A percentile compares a stretch with the other conserved stretches of the same genome.
These are phyloP conservation scores for Trogon surrucura DNA, from an alignment of 2,113 vertebrate species.

Conservation along the genomic window DNA sequence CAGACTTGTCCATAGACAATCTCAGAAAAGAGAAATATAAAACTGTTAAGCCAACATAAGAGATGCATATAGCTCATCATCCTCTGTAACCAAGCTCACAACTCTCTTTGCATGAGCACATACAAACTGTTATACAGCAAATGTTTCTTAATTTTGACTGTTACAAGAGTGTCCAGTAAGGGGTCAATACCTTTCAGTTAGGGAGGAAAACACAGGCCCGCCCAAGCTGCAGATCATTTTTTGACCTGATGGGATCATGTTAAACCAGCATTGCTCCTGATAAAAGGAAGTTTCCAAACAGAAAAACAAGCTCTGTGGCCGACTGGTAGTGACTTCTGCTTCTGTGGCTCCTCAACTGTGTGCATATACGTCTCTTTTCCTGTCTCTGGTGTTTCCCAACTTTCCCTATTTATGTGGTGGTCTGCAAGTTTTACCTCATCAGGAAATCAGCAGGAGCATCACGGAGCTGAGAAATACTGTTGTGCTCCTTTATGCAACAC, in stretches of 20 bases:
- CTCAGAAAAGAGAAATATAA: neutral
- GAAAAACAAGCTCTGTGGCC: neutral
- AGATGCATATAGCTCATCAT: neutral
- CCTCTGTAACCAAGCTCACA: neutral
- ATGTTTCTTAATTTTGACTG: constrained; percentile 18
- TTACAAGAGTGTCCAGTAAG: neutral
- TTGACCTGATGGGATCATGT: neutral
- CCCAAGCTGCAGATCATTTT: neutral
- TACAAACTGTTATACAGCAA: neutral
- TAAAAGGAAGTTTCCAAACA: neutral
- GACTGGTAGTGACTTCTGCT: neutral
- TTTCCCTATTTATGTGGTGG: neutral
- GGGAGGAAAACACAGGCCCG: neutral
- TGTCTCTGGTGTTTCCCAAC: neutral
- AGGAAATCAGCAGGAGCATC: constrained; percentile 23
- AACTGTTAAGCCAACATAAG: neutral
- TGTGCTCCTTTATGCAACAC: constrained; percentile 26
- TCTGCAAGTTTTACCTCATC: constrained; percentile 25
- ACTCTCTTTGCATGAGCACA: neutral
- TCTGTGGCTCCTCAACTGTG: neutral
- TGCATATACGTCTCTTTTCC: neutral
- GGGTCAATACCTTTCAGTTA: neutral
- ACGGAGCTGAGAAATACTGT: neutral
- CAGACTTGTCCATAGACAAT: neutral
- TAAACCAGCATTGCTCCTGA: neutral